Base-by-base conservation (phyloP, 2,888 invertebrate genomes). In the Didymodactylos carnosus region DNA sequence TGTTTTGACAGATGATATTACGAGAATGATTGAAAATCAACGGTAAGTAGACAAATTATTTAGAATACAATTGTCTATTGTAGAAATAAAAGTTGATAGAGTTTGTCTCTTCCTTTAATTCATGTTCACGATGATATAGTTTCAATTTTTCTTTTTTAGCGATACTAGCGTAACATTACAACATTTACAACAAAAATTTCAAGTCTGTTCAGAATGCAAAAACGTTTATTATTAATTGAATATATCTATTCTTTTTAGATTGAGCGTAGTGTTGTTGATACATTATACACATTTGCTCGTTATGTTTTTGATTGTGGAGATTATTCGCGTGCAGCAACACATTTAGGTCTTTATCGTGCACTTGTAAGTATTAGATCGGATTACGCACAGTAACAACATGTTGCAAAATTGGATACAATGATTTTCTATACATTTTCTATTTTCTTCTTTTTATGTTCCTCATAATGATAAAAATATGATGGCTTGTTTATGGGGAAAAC, bases 241-340 rank as follows among this genome's bases (percentile, higher is more conserved):
- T n/a, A n/a, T n/a, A n/a, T n/a, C n/a, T n/a, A n/a, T 16, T 29
- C 1, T 35, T 14, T 35, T 14, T 62, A 62, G 62, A 62, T 62
- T 62, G 62, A 62, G 35, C 62, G 62, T 35, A 62, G 35, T 62
- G 35, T 62, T 29, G 62, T 62, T 11, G 62, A 62, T 62, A 35
- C 35, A n/a, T n/a, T 62, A 19, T 95, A 94, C 82, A 90, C 90
- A 80, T 87, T 94, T 80, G 95, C 97, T 69, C 98, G 97, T 84
- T 94, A 94, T 84, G 88, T 94, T 80, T 99, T 95, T 82, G 98
- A 98, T 81, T 95, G 95, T 86, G 98, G 98, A 79, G 62, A 62
- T 62, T 62, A 62, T 62, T 62, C 62, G 16, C 62, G 62, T 11
- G 62, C 62, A 62, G 62, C 62, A 35, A 62, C 62, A 19, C 29